A percentile compares a stretch with the other conserved stretches of the same genome.
Conservation (phyloP, 2,113 vertebrate species). For the Chrysochloris asiatica region DNA sequence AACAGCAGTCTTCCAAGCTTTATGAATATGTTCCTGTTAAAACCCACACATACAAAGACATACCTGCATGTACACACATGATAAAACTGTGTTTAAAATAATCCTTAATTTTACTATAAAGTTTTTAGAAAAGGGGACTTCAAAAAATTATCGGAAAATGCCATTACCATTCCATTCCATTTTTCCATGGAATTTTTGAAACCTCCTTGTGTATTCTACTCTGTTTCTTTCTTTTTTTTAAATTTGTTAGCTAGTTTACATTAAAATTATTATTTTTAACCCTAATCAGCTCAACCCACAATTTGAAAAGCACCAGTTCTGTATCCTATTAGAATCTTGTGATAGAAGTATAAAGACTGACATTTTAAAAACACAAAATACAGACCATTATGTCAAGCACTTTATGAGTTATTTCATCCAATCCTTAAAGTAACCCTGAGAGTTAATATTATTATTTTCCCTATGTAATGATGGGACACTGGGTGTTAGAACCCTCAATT, state of each 20-base stretch:
- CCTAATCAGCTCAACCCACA: not conserved
- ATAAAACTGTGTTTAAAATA: not conserved
- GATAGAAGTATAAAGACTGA: not conserved
- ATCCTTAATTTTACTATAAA: not conserved
- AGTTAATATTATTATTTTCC: not conserved
- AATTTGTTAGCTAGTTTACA: not conserved
- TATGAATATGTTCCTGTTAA: not conserved
- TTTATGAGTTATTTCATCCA: not conserved
- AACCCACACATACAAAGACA: not conserved
- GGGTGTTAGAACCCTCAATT: not conserved
- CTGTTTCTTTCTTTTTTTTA: not conserved
- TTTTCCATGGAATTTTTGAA: no score
- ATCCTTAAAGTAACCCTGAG: not conserved
- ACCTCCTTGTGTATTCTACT: not conserved
- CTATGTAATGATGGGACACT: not conserved
- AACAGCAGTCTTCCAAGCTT: not conserved
- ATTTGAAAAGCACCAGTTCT: not conserved
- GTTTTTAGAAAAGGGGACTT: no score
- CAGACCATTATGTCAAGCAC: not conserved
- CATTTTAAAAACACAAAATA: not conserved
- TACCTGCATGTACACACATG: no score
- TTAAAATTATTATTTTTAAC: not conserved
- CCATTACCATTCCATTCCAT: no score
- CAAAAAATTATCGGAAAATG: not conserved
- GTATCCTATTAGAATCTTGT: not conserved